Base-by-base conservation (phyloP, 2,113 vertebrate species). In the Anoura caudifer region DNA sequence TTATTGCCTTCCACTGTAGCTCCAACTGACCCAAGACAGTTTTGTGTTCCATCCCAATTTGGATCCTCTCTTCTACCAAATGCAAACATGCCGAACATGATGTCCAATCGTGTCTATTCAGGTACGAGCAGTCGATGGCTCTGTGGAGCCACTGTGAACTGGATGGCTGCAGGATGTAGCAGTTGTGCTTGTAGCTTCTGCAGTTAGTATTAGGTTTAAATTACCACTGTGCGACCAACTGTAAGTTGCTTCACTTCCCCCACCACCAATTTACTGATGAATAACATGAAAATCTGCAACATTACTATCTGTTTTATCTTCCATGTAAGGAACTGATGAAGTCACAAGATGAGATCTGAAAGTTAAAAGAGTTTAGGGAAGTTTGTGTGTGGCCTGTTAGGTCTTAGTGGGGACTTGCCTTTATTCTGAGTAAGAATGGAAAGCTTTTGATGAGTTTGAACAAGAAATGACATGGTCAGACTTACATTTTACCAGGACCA, bases 21-120 rank as follows among this genome's bases (percentile, higher is more conserved):
- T 92, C 88, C 99, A 5, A 97, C 98, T 17, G 99, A 99, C 15
- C 98, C 98, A 56, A 98, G 99, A 94, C 99, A 99, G 96, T 99
- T 99, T 73, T 99, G 99, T 54, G 96, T 99, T 94, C 96, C 99
- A 1, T 98, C 99, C 52, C 99, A 99, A 47, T 98, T 99, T 5
- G 99, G 98, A 24, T 97, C 99, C 13, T 93, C 99, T 0, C 93
- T 99, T 41, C 98, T 98, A 6, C 98, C 98, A 50, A 99, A 99
- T 4, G 52, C 98, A 36, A 99, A 97, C 12, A 80, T 99, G 96
- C 96, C 99, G 16, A 99, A 98, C 13, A 77, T 99, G 11, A 2
- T 99, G 56, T 95, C 99, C 82, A 99, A 97, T 76, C 98, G 97
- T 47, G 95, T 97, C 84, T 99, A 99, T 90, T 98, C 99, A 87